Evolutionary conservation across 2,113 vertebrate species (phyloP), one percentile per base, ranked within the genome.

Genomic region (Tragelaphus scriptus): DNA sequence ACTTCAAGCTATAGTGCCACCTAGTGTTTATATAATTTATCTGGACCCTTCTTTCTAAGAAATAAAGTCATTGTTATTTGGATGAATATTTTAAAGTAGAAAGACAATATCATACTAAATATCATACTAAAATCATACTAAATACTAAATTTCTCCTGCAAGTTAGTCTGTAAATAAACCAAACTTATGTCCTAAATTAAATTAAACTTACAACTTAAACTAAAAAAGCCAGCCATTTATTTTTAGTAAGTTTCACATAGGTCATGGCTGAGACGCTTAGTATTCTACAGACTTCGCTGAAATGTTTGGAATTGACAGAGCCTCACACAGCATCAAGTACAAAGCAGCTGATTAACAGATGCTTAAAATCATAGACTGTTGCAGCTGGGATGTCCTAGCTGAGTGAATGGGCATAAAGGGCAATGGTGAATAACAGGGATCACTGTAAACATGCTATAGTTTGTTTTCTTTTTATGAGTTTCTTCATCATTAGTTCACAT

Each of bases 1-100:
- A 95, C 65, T 97, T 96, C 96, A 90, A 97, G 71, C 96, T 97
- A 21, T 89, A 98, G 95, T 82, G 97, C 97, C 97, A 98, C 85
- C 98, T 98, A 97, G 96, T 97, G 98, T 96, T 94, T 85, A 65
- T 30, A 36, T 4, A 89, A 26, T 28, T 86, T 90, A 77, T 36
- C 25, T 84, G n/a, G 53, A 28, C 11, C 28, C 84, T 44, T 16
- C 11, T 71, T 63, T 95, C 47, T 81, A 88, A 81, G 55, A 92
- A 75, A 59, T 32, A 16, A 59, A 59, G 14, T 63, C 61, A 32
- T 63, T n/a, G 53, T 61, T 90, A 58, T 30, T 59, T 21, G 8
- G 30, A 19, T 53, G 9, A 92, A 7, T 61, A 93, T 93, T 94
- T 96, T 77, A 82, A 91, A 87, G 21, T 40, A 51, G 58, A 85